Conservation (phyloP, 2,797 vertebrate genomes). For the Carduelis carduelis region DNA sequence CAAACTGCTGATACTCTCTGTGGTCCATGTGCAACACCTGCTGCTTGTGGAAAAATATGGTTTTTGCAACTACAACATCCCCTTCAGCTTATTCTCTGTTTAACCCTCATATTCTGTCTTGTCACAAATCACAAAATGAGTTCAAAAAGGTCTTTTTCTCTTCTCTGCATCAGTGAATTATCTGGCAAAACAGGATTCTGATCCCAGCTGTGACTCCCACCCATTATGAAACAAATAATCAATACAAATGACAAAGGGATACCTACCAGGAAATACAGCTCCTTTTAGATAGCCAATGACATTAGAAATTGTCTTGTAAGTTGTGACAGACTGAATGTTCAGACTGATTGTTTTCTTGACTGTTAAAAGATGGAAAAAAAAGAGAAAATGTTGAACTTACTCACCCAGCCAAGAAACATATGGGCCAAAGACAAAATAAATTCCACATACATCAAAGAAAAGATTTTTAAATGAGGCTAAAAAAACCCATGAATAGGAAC, state of each 20-base stretch:
- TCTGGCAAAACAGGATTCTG: not conserved
- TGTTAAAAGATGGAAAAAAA: slow-evolving; percentile 30
- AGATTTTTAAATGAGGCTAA: fast-evolving
- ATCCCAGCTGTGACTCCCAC: not conserved
- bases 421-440: fast-evolving
- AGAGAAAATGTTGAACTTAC: not conserved
- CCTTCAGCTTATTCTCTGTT: not conserved
- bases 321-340: slow-evolving; percentile 77
- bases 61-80: not conserved
- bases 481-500: not conserved
- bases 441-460: not conserved
- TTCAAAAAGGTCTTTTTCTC: not conserved
- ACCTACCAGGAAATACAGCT: slow-evolving; percentile 83
- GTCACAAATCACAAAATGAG: not conserved
- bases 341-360: slow-evolving; percentile 79
- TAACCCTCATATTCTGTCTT: not conserved
- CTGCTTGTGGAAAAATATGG: not conserved
- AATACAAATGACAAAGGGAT: not conserved
- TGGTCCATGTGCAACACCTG: not conserved
- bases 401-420: not conserved
- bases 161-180: not conserved
- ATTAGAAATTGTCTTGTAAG: slow-evolving; percentile 85
- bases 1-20: not conserved
- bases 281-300: slow-evolving; percentile 88
- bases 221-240: not conserved